These are phyloP conservation scores for Dilophus febrilis DNA, from an alignment of 2,888 invertebrate genomes.

Conservation along the genomic window DNA sequence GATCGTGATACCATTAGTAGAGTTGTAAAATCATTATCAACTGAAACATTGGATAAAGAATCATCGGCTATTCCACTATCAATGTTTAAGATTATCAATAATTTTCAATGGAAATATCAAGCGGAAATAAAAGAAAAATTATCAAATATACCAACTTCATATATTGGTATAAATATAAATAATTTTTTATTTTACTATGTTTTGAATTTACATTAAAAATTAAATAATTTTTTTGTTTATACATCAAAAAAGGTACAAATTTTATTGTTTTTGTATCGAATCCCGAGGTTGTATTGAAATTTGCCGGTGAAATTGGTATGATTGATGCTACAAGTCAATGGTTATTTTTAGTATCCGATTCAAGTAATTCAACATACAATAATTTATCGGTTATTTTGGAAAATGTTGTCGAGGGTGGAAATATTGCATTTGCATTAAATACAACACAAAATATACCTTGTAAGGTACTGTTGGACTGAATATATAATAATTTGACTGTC, in stretches of 20 bases:
- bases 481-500: too few relatives aligned
- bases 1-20: constrained; percentile 46
- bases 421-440: constrained; percentile 62
- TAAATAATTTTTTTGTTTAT: neutral
- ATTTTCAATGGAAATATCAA: neutral
- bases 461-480: constrained; percentile 36
- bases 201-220: too few relatives aligned
- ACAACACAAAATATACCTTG: constrained; percentile 38
- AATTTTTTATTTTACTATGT: constrained; percentile 9
- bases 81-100: constrained; percentile 5
- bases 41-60: constrained; percentile 9
- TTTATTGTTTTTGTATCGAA: constrained; percentile 47
- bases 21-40: constrained; percentile 41
- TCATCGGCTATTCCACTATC: constrained; percentile 8
- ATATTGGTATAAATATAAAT: constrained; percentile 21
- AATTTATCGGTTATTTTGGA: constrained; percentile 30
- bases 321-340: constrained; percentile 60
- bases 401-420: constrained; percentile 47
- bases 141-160: constrained; percentile 20
- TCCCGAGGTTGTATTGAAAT: constrained; percentile 44
- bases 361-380: constrained; percentile 29
- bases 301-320: constrained; percentile 46
- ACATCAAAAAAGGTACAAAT: constrained; percentile 29
- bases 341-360: constrained; percentile 60
- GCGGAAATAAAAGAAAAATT: constrained; percentile 18